Percentiles rank a stretch among this genome's conserved stretches.
Evolutionary conservation across 1,140 invertebrate genomes (phyloP).

Genomic region (Philopotamus ludificatus): DNA sequence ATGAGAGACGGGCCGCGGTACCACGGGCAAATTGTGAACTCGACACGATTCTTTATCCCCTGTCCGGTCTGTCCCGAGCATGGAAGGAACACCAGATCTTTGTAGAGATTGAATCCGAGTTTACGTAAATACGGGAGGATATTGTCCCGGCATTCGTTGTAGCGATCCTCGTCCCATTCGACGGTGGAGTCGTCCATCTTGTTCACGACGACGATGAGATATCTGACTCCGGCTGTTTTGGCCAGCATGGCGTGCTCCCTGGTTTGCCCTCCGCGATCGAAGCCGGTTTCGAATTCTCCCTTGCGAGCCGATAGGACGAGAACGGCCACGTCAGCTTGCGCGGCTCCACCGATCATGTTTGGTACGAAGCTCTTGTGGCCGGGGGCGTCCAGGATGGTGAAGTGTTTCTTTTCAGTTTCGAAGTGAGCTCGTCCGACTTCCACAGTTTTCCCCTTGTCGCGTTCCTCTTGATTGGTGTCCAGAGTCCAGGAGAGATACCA

Average conservation of each 20-base stretch:
- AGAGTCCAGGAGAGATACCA: constrained; percentile 99
- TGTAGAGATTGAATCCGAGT: constrained; percentile 94
- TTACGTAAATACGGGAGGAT: constrained; percentile 96
- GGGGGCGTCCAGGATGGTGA: constrained; percentile 98
- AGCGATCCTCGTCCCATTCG: constrained; percentile 88
- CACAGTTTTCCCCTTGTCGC: constrained; percentile 98
- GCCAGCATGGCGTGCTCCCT: constrained; percentile 99
- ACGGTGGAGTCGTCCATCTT: constrained; percentile 99
- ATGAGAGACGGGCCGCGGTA: constrained; percentile 94
- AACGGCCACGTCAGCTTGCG: constrained; percentile 97
- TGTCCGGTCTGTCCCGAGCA: constrained; percentile 95
- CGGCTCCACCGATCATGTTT: constrained; percentile 99
- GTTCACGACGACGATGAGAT: constrained; percentile 97
- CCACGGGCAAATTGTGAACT: constrained; percentile 84
- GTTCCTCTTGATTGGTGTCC: constrained; percentile 97
- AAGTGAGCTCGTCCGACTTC: constrained; percentile 99
- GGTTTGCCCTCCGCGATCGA: constrained; percentile 98
- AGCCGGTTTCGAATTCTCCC: constrained; percentile 99
- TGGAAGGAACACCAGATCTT: constrained; percentile 96
- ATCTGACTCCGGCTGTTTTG: constrained; percentile 98
- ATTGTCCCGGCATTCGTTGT: constrained; percentile 92
- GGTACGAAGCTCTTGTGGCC: constrained; percentile 99
- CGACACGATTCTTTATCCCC: constrained; percentile 80
- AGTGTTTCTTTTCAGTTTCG: constrained; percentile 99
- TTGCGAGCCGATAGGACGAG: constrained; percentile 98